A percentile compares a stretch with the other conserved stretches of the same genome.
Conservation (phyloP, 2,888 invertebrate genomes). For the Dastarcus helophoroides region DNA sequence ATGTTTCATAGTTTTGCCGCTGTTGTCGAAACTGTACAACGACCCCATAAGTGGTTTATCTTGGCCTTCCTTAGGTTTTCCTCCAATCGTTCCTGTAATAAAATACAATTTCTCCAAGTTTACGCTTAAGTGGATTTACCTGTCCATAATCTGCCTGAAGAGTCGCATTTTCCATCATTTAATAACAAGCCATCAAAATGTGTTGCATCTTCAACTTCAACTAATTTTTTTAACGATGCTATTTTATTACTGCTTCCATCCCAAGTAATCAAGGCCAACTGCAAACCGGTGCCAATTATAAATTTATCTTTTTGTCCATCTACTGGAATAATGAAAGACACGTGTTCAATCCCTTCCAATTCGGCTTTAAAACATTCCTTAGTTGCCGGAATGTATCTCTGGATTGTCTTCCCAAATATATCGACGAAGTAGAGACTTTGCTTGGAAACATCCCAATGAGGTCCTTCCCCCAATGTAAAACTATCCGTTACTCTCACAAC, state of each 20-base stretch:
- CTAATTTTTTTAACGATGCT: conserved; percentile 37
- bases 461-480: conserved; percentile 52
- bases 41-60: conserved; percentile 17
- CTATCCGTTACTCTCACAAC: conserved; percentile 37
- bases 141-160: conserved; percentile 55
- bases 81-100: conserved; percentile 16
- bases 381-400: conserved; percentile 20
- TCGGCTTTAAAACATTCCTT: conserved; percentile 17
- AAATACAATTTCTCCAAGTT: too few relatives aligned
- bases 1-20: conserved; percentile 17
- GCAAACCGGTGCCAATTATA: conserved; percentile 46
- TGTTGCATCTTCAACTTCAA: conserved; percentile 44
- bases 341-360: too few relatives aligned
- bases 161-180: conserved; percentile 68
- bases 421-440: conserved; percentile 55
- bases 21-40: conserved; percentile 17
- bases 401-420: conserved; percentile 30
- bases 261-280: conserved; percentile 50
- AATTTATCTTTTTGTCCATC: conserved; percentile 47
- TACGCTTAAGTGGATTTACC: too few relatives aligned
- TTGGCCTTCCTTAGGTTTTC: conserved; percentile 14
- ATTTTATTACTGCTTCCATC: conserved; percentile 42
- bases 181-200: conserved; percentile 43
- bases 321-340: conserved; percentile 50
- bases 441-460: conserved; percentile 51